Conservation (phyloP, 2,113 vertebrate species). For the Naja naja region DNA sequence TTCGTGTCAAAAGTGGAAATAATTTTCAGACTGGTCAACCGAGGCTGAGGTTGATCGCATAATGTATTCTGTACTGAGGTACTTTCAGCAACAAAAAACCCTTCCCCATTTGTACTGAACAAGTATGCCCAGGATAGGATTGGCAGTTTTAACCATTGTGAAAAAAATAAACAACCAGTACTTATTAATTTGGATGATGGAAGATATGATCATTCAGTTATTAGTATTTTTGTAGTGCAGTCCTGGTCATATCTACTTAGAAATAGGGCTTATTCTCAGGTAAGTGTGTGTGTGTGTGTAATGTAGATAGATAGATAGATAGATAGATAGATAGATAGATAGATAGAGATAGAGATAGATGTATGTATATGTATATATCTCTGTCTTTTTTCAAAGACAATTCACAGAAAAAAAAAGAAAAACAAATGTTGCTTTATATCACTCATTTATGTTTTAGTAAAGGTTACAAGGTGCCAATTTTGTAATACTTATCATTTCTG, state of each 20-base stretch:
- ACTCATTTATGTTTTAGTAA: background rate
- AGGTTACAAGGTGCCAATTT: background rate
- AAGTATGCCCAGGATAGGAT: background rate
- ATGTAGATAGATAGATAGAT: no score
- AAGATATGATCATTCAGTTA: background rate
- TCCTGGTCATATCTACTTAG: background rate
- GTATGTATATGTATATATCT: background rate
- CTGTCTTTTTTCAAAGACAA: background rate
- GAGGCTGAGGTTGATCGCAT: background rate
- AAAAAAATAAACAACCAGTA: background rate
- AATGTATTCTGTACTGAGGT: background rate
- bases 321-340: no score
- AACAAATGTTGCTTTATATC: accelerated
- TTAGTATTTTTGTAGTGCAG: background rate
- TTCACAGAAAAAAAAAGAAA: background rate
- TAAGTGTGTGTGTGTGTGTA: background rate
- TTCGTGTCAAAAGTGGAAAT: background rate
- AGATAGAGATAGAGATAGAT: no score
- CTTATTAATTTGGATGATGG: background rate
- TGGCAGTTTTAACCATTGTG: background rate
- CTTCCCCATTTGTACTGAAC: background rate
- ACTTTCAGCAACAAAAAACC: background rate
- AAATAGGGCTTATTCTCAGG: background rate
- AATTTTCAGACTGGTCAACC: background rate
- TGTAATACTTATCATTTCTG: accelerated